Percentiles rank a stretch among this genome's conserved stretches.
Evolutionary conservation across 2,888 invertebrate species (phyloP).

Genomic region (Tetragonula carbonaria): DNA sequence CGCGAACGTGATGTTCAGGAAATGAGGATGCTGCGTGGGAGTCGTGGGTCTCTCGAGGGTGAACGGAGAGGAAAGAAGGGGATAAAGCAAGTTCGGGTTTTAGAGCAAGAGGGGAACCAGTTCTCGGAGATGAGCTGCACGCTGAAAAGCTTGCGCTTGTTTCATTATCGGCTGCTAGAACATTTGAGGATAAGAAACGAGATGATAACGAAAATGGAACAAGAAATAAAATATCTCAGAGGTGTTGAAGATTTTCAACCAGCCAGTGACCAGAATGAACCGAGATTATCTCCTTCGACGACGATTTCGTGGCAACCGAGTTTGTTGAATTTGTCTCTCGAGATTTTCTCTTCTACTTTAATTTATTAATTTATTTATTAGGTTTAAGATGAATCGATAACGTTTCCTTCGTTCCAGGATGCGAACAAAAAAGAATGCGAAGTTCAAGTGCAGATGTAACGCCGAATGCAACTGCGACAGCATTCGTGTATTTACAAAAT

Average conservation of each 20-base stretch:
- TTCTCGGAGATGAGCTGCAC: background rate
- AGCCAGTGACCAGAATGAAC: too few species aligned
- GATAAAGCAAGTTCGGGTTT: constrained; percentile 2
- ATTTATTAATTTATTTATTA: too few species aligned
- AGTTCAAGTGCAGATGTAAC: background rate
- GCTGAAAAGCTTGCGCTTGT: background rate
- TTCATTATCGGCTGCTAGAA: background rate
- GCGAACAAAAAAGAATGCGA: background rate
- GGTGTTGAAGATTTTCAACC: too few species aligned
- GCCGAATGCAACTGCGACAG: background rate
- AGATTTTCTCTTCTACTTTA: too few species aligned
- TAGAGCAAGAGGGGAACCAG: background rate
- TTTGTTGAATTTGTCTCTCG: too few species aligned
- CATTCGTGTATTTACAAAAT: background rate
- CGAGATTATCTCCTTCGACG: too few species aligned
- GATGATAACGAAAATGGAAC: too few species aligned
- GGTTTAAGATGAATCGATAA: background rate
- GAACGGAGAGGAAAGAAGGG: background rate
- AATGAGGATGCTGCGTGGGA: constrained; percentile 38
- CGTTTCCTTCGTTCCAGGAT: background rate
- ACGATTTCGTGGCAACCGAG: too few species aligned
- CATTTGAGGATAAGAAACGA: too few species aligned
- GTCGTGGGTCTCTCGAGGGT: constrained; percentile 5
- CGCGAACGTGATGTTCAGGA: constrained; percentile 30
- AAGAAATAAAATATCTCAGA: too few species aligned